A percentile compares a stretch with the other conserved stretches of the same genome.
phyloP scores from a whole-genome alignment of 2,797 vertebrate species.

The Dicrostonyx torquatus region DNA sequence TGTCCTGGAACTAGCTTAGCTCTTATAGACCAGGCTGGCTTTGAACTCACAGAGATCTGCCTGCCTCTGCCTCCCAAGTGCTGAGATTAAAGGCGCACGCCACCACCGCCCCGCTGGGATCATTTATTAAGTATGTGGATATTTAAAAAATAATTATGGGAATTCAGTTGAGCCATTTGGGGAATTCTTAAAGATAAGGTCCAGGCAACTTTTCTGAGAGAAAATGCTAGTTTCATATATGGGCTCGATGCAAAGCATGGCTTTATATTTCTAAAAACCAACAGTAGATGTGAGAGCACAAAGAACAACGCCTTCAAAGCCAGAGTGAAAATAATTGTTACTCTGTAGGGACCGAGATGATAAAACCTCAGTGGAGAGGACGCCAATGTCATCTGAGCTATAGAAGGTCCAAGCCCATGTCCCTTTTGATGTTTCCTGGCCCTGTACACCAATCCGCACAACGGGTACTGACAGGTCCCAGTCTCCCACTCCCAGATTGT shows the following conservation, averaged over 20 bases:
- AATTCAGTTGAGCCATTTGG: not conserved
- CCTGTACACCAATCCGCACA: not conserved
- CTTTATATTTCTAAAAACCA: slow-evolving; percentile 39
- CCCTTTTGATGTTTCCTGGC: not conserved
- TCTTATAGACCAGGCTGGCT: too few relatives aligned
- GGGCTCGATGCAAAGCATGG: not conserved
- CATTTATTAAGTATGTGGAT: slow-evolving; percentile 6
- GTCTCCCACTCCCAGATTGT: not conserved
- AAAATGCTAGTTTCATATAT: not conserved
- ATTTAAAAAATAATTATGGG: not conserved
- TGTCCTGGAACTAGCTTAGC: too few relatives aligned
- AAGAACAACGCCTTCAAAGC: not conserved
- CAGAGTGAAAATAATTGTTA: not conserved
- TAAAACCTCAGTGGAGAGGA: not conserved
- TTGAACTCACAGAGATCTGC: too few relatives aligned
- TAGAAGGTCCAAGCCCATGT: not conserved
- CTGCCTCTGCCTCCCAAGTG: too few relatives aligned
- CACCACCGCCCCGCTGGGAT: too few relatives aligned
- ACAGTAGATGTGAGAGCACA: not conserved
- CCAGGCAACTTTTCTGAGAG: not conserved
- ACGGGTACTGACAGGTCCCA: not conserved
- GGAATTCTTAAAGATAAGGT: not conserved
- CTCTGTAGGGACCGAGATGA: not conserved
- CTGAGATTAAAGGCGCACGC: too few relatives aligned
- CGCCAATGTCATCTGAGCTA: not conserved